Conservation (phyloP, 2,797 vertebrate species). For the Tauraco hartlaubi region DNA sequence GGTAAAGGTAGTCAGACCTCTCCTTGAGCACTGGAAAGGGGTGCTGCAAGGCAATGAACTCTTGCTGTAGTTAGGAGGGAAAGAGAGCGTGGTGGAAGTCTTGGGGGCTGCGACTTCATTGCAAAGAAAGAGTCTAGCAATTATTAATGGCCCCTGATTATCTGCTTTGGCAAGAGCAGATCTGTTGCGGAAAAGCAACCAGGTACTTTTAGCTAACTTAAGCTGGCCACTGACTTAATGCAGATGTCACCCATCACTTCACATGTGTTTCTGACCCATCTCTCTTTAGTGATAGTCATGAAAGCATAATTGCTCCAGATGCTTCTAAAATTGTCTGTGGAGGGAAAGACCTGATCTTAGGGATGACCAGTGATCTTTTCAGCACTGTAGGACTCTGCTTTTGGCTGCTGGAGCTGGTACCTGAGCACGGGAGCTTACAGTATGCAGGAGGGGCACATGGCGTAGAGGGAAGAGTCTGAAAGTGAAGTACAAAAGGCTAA, state of each 20-base stretch:
- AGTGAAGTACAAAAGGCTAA: neutral
- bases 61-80: neutral
- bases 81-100: neutral
- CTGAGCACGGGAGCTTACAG: neutral
- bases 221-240: neutral
- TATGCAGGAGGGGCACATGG: neutral
- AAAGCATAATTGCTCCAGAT: slow-evolving; percentile 4
- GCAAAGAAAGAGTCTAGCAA: neutral
- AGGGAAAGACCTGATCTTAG: neutral
- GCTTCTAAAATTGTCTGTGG: neutral
- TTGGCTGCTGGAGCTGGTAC: neutral
- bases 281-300: neutral
- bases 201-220: neutral
- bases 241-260: slow-evolving; percentile 14
- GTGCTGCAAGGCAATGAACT: neutral
- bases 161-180: neutral
- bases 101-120: neutral
- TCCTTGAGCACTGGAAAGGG: neutral
- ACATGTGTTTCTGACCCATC: neutral
- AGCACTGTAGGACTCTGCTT: neutral
- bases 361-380: neutral
- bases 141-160: neutral
- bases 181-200: neutral
- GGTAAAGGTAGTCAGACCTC: neutral
- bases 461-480: neutral